These are phyloP conservation scores for Cybosia mesomella DNA, from an alignment of 2,888 invertebrate genomes.

Conservation along the genomic window DNA sequence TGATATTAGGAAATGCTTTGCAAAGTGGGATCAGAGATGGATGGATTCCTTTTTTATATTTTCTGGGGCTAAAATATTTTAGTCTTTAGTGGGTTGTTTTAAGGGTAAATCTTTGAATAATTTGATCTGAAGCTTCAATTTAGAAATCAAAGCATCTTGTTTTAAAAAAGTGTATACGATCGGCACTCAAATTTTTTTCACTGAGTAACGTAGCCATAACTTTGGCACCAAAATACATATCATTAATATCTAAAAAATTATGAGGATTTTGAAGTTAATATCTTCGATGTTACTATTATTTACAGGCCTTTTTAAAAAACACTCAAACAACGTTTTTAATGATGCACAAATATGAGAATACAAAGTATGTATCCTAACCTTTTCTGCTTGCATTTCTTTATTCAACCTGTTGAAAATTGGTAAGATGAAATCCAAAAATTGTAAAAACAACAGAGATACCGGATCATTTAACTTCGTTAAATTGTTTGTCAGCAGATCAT, in stretches of 20 bases:
- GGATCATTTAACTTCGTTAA: not conserved
- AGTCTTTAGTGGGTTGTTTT: conserved; percentile 2
- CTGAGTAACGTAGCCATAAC: not conserved
- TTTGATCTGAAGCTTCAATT: conserved; percentile 1
- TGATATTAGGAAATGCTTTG: no score
- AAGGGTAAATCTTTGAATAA: not conserved
- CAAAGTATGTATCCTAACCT: conserved; percentile 1
- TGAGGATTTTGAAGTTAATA: not conserved
- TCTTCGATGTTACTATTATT: not conserved
- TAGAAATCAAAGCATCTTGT: not conserved
- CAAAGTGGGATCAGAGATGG: no score
- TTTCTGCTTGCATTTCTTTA: no score
- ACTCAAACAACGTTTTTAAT: conserved; percentile 3
- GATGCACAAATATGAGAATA: conserved; percentile 5
- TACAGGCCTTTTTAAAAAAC: conserved; percentile 5
- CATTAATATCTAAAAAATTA: no score
- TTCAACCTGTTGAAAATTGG: no score
- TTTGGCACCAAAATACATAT: not conserved
- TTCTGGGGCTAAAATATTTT: not conserved
- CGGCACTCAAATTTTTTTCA: not conserved
- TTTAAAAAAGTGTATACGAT: no score
- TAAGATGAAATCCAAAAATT: no score
- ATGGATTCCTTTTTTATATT: no score
- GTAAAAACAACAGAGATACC: not conserved
- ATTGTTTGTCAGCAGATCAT: not conserved